These are phyloP conservation scores for Molorchus minor DNA, from an alignment of 2,888 invertebrate species.

Conservation along the genomic window DNA sequence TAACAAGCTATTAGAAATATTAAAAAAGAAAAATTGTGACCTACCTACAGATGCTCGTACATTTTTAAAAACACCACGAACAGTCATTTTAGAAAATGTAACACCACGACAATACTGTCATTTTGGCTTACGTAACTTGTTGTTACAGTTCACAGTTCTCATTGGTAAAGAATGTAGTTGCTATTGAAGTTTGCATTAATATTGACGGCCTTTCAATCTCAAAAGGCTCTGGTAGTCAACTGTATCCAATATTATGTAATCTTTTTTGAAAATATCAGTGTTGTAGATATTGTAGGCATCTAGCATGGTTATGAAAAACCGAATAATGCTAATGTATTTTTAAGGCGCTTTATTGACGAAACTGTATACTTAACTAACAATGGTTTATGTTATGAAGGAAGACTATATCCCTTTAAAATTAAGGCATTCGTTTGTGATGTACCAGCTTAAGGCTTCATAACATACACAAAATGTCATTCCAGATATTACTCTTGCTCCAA, in stretches of 20 bases:
- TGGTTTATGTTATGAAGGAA: conserved; percentile 20
- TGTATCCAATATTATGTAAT: conserved; percentile 42
- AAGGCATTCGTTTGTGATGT: conserved; percentile 36
- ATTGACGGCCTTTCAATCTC: conserved; percentile 31
- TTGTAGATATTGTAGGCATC: conserved; percentile 38
- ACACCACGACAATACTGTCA: conserved; percentile 16
- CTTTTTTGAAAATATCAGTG: conserved; percentile 27
- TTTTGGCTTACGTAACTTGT: conserved; percentile 14
- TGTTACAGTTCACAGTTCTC: neutral
- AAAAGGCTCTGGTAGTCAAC: conserved; percentile 35
- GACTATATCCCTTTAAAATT: conserved; percentile 28
- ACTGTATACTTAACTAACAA: conserved; percentile 23
- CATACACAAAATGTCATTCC: conserved; percentile 37
- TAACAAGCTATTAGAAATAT: conserved; percentile 15
- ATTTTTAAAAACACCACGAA: conserved; percentile 27
- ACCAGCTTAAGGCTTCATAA: conserved; percentile 36
- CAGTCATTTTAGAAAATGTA: conserved; percentile 3
- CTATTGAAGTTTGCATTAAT: conserved; percentile 23
- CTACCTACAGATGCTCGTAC: conserved; percentile 29
- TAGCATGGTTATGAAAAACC: conserved; percentile 39
- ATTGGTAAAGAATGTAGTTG: neutral
- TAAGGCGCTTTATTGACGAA: conserved; percentile 38
- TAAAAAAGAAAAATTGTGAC: conserved; percentile 20
- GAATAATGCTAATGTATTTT: conserved; percentile 34
- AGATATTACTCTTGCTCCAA: conserved; percentile 43